Evolutionary conservation across 2,113 vertebrate species (phyloP), one percentile per base, ranked within the genome.

Genomic region (Gallinago media): DNA sequence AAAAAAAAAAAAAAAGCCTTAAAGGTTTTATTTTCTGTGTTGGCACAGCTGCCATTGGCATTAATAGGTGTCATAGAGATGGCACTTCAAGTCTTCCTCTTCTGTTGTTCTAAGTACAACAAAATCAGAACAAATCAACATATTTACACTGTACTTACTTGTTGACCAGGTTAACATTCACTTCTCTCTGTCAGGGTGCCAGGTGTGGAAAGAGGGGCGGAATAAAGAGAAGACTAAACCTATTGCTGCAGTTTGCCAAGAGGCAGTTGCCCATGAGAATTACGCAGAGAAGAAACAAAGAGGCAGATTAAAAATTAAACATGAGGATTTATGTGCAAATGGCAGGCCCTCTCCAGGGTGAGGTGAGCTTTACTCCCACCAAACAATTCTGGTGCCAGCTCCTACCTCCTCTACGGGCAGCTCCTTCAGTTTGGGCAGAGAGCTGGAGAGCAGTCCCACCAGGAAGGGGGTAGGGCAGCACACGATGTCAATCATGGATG

Each of bases 401-500:
- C 99, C 96, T 96, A 99, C 99, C 99, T 99, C 99, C 97, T 99
- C 99, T 71, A 99, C 99, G 0, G 99, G 99, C 81, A 99, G 97
- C 59, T 99, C 99, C 98, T 99, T 99, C 85, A 99, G 98, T 93
- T 99, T 99, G 61, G 99, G 99, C 96, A 99, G 97, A 9, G 99
- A 99, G 95, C 98, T 99, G 98, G 99, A 99, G 78, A 99, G 98
- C 97, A 99, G 98, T 66, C 99, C 99, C 88, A 99, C 99, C 95
- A 99, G 98, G 98, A 99, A 99, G 42, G 99, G 99, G 3, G 99
- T 99, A 55, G 99, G 99, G 94, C 99, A 99, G 98, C 99, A 99
- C 92, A 99, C 99, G 1, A 99, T 99, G 97, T 99, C 99, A 89
- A 99, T 98, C 99, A 99, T 99, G 96, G 99, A 99, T 20, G 99